Conservation (phyloP, 2,113 vertebrate genomes). For the Syngnathus typhle region DNA sequence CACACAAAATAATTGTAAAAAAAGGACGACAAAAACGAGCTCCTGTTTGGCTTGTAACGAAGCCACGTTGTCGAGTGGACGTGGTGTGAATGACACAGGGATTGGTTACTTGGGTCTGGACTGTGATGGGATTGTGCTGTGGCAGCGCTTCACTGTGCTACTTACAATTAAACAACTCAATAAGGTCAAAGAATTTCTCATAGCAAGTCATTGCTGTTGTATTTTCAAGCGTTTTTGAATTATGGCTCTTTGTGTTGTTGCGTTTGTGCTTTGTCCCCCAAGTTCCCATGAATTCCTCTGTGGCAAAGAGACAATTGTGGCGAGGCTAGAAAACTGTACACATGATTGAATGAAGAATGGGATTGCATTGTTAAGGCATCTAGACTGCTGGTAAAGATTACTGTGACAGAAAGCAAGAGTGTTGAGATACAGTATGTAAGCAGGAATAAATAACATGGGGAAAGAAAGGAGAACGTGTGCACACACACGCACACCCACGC, state of each 20-base stretch:
- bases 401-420: constrained; percentile 82
- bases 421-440: constrained; percentile 80
- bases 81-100: constrained; percentile 19
- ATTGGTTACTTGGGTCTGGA: constrained; percentile 35
- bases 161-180: constrained; percentile 36
- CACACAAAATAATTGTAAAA: constrained; percentile 17
- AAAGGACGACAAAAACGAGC: constrained; percentile 43
- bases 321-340: constrained; percentile 90
- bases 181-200: not conserved
- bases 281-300: constrained; percentile 81
- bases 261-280: constrained; percentile 93
- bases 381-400: constrained; percentile 99
- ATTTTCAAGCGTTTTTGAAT: constrained; percentile 56
- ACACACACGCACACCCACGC: constrained; percentile 4
- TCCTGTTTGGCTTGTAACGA: constrained; percentile 50
- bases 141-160: constrained; percentile 40
- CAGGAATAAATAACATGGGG: constrained; percentile 85
- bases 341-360: constrained; percentile 88
- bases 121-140: constrained; percentile 52
- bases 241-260: constrained; percentile 71
- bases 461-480: constrained; percentile 78
- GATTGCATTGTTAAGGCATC: constrained; percentile 99
- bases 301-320: constrained; percentile 86
- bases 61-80: constrained; percentile 35
- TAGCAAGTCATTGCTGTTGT: constrained; percentile 40